Evolutionary conservation across 2,113 vertebrate genomes (phyloP).

Genomic region (Lontra canadensis): DNA sequence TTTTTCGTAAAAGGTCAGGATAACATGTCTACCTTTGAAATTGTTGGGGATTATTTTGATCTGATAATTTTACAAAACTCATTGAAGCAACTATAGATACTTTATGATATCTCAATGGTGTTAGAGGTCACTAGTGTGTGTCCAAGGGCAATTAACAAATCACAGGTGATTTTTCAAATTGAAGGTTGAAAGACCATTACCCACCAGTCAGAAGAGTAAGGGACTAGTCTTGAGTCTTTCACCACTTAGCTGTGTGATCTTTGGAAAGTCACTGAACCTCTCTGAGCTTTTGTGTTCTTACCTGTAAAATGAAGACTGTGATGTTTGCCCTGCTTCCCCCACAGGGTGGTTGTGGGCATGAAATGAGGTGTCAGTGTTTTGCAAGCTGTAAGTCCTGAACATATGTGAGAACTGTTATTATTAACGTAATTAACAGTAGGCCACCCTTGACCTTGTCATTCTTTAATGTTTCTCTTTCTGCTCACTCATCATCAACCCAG

Average conservation of each 20-base stretch:
- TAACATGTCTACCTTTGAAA: background rate
- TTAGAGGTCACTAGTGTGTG: background rate
- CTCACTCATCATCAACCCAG: background rate
- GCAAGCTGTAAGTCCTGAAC: background rate
- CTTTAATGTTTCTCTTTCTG: background rate
- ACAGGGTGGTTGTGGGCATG: background rate
- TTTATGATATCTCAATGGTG: background rate
- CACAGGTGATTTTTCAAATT: background rate
- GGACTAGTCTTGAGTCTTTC: background rate
- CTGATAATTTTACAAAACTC: background rate
- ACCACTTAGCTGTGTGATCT: slow-evolving; percentile 9
- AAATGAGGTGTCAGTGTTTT: background rate
- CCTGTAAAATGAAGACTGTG: background rate
- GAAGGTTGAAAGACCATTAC: background rate
- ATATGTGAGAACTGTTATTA: background rate
- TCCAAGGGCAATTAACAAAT: background rate
- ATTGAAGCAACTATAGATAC: background rate
- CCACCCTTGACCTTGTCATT: background rate
- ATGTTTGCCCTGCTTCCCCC: background rate
- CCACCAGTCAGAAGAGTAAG: background rate
- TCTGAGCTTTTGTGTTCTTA: slow-evolving; percentile 12
- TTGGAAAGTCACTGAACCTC: background rate
- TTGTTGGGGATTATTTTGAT: background rate
- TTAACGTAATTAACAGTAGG: background rate
- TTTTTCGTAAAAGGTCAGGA: background rate